These are phyloP conservation scores for Palloptera scutellata DNA, from an alignment of 2,888 invertebrate species.

Conservation along the genomic window DNA sequence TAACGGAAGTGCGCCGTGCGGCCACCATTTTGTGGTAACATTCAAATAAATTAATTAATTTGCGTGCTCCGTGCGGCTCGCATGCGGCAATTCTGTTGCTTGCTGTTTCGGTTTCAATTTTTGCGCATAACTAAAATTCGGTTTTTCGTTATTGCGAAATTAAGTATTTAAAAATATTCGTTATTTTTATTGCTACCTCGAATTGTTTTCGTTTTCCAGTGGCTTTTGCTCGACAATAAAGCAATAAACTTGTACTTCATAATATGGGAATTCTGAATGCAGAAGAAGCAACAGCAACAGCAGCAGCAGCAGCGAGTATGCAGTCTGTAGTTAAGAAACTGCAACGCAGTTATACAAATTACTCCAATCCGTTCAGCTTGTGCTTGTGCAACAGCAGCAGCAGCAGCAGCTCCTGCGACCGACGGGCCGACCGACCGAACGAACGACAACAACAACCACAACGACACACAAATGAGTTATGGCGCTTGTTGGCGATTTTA, in stretches of 20 bases:
- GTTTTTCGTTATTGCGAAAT: background rate
- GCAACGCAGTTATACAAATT: background rate
- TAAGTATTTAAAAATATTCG: background rate
- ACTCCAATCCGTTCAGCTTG: slow-evolving; percentile 1
- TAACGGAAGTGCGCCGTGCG: slow-evolving; percentile 12
- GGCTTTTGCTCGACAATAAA: background rate
- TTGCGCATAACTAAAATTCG: slow-evolving; percentile 30
- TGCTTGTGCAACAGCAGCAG: slow-evolving; percentile 40
- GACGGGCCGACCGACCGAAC: slow-evolving; percentile 48
- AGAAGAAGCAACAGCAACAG: slow-evolving; percentile 5
- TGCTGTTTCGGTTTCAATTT: slow-evolving; percentile 31
- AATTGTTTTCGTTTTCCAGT: background rate
- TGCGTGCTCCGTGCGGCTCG: slow-evolving; percentile 1
- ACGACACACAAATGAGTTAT: slow-evolving; percentile 60
- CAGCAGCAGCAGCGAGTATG: slow-evolving; percentile 17
- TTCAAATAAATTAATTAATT: slow-evolving; percentile 44
- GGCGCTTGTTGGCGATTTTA: slow-evolving; percentile 62
- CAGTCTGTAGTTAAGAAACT: slow-evolving; percentile 9
- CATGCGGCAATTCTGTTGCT: slow-evolving; percentile 34
- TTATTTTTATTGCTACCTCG: background rate
- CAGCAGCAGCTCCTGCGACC: slow-evolving; percentile 49
- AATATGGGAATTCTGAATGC: background rate
- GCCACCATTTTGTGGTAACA: slow-evolving; percentile 39
- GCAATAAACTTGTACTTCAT: background rate
- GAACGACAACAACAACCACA: no score